Evolutionary conservation across 1,140 invertebrate genomes (phyloP), one percentile per base, ranked within the genome.

Genomic region (Neodiprion lecontei): DNA sequence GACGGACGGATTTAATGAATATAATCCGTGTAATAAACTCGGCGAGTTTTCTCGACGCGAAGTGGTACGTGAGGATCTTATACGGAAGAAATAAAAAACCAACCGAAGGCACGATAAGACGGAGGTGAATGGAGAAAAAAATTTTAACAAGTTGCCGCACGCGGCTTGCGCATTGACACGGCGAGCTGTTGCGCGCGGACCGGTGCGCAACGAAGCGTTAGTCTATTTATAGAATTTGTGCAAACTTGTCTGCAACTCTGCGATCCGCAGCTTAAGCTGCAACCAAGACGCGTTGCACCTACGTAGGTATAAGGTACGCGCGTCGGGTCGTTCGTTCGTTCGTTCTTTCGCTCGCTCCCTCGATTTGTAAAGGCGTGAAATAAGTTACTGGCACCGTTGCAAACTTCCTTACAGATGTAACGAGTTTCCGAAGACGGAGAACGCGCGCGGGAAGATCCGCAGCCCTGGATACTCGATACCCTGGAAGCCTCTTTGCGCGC

Each of bases 171-270:
- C 53, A 61, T 61, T 61, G 53, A 61, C 53, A 61, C 53, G 53
- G 53, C n/a, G 8, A 61, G 53, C 28, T 40, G 28, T 40, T 40
- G 28, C 28, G 28, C 53, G 53, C 53, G 53, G n/a, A 61, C 53
- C 53, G 53, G 53, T 61, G 53, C 28, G 28, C n/a, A 61, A 61
- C 53, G 53, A 61, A 61, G 53, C 53, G 53, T 61, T 61, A 17
- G 53, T 61, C 53, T 61, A 61, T 61, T 61, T 61, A 61, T 61
- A 61, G 53, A 61, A 61, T 61, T 61, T 61, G 53, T 61, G 53
- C 53, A 61, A 61, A 61, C 53, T 61, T 61, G 53, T 61, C 53
- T 61, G 53, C 11, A 61, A 61, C 53, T 61, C 53, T 61, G 53
- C 53, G 9, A 17, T 61, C 53, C n/a, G 53, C 53, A 61, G n/a